These are phyloP conservation scores for Pygoscelis antarcticus DNA, from an alignment of 2,113 vertebrate species.

Conservation along the genomic window DNA sequence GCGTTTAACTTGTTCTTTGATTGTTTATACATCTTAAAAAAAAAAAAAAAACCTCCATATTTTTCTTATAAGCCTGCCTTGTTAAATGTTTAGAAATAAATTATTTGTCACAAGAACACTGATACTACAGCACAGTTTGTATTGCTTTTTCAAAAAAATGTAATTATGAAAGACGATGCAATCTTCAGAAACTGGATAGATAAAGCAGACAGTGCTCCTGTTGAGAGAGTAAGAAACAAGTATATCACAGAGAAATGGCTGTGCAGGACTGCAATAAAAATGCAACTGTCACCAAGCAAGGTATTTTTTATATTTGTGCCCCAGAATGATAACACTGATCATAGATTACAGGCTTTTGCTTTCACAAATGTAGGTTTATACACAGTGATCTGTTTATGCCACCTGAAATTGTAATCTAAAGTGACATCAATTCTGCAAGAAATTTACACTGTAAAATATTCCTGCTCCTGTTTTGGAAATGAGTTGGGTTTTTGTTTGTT, in stretches of 20 bases:
- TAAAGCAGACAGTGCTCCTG: neutral
- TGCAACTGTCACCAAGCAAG: neutral
- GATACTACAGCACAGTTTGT: neutral
- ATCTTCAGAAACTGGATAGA: neutral
- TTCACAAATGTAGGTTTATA: neutral
- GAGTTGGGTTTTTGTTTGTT: too few relatives aligned
- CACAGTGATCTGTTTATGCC: neutral
- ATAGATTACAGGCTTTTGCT: neutral
- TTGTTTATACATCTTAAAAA: neutral
- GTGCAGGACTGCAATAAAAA: neutral
- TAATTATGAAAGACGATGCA: neutral
- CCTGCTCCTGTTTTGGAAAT: neutral
- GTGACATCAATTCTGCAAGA: neutral
- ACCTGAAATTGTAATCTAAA: neutral
- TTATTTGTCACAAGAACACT: neutral
- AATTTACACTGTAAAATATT: neutral
- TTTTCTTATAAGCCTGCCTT: neutral
- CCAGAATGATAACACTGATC: neutral
- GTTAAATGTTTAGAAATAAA: neutral
- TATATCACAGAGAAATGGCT: neutral
- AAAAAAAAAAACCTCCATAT: accelerated
- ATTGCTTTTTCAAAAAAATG: neutral
- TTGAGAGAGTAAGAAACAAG: neutral
- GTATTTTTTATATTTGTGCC: neutral
- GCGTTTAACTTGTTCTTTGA: neutral